Evolutionary conservation across 2,888 invertebrate genomes (phyloP).

Genomic region (Trachelus tabidus): DNA sequence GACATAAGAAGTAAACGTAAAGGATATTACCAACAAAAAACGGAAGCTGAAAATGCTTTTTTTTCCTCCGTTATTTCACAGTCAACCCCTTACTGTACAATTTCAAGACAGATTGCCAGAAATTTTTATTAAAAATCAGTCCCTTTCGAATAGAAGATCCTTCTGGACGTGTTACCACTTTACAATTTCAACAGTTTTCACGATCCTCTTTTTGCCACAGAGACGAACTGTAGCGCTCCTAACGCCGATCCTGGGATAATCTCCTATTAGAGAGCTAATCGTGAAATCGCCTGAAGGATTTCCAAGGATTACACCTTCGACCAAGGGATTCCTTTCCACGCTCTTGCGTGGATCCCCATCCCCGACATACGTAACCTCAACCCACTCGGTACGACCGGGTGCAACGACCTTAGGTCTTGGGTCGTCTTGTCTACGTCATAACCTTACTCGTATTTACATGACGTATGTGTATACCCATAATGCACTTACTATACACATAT

Average conservation of each 20-base stretch:
- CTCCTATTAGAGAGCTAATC: background rate
- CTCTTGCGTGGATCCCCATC: background rate
- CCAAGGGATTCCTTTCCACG: background rate
- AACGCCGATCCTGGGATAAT: background rate
- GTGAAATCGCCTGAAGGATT: background rate
- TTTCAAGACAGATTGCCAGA: background rate
- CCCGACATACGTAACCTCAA: background rate
- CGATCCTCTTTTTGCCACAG: background rate
- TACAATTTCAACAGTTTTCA: background rate
- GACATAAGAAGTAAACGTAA: background rate
- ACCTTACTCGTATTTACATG: background rate
- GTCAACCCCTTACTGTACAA: background rate
- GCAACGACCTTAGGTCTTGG: background rate
- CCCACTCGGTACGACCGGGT: background rate
- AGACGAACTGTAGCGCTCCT: background rate
- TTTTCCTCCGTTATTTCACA: background rate
- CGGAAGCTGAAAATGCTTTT: background rate
- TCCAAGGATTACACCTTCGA: background rate
- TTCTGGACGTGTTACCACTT: background rate
- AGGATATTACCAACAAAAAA: background rate
- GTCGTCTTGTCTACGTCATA: background rate
- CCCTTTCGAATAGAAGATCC: background rate
- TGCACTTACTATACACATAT: background rate
- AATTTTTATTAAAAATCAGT: too few species aligned
- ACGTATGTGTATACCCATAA: background rate